A percentile compares a stretch with the other conserved stretches of the same genome.
Evolutionary conservation across 2,113 vertebrate species (phyloP).

Genomic region (Tonatia bakeri): DNA sequence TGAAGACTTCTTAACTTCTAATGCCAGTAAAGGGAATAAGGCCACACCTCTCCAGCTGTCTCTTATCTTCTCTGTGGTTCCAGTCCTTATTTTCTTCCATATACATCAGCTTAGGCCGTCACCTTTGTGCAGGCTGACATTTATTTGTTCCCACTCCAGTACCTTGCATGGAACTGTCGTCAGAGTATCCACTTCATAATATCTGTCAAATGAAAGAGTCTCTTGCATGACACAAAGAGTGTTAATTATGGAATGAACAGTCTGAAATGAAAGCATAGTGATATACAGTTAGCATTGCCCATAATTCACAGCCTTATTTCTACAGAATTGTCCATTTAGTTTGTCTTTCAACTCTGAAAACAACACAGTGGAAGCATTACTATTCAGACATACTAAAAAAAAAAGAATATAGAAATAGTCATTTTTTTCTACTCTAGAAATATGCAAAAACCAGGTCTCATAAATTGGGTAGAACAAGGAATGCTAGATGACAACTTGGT

Average conservation of each 20-base stretch:
- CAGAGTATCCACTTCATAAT: neutral
- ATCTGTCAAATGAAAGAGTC: neutral
- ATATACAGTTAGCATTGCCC: neutral
- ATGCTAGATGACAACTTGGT: neutral
- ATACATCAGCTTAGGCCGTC: neutral
- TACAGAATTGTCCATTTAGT: neutral
- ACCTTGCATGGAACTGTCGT: neutral
- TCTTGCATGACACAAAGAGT: neutral
- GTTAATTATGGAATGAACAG: neutral
- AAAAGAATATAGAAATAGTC: neutral
- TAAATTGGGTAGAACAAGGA: neutral
- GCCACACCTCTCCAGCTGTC: neutral
- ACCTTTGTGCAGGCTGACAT: neutral
- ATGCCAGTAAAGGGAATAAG: neutral
- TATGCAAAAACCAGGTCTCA: neutral
- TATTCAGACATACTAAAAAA: neutral
- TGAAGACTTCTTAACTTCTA: neutral
- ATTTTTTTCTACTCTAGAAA: slow-evolving; percentile 13
- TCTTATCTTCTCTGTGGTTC: rapidly evolving
- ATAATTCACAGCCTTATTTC: rapidly evolving
- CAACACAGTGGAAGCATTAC: too few relatives aligned
- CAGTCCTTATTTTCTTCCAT: neutral
- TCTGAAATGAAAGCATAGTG: neutral
- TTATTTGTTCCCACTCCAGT: neutral
- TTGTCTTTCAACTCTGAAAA: neutral